phyloP scores from a whole-genome alignment of 2,888 invertebrate species.

The Lasioglossum lativentre region DNA sequence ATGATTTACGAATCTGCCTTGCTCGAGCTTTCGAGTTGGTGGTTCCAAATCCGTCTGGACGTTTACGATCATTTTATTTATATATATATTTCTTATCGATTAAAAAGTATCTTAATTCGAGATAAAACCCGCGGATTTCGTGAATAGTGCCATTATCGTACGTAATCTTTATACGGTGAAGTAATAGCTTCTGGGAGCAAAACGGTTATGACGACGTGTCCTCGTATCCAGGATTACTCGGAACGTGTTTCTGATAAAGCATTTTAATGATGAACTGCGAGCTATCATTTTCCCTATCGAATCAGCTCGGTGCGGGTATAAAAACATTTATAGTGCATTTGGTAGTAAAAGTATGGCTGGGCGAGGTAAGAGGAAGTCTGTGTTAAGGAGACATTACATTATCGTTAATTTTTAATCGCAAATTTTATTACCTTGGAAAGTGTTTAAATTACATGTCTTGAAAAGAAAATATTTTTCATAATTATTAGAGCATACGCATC shows the following conservation, averaged over 20 bases:
- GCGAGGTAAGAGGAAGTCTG: not conserved
- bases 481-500: not conserved
- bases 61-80: slow-evolving; percentile 60
- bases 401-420: not conserved
- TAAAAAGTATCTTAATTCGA: slow-evolving; percentile 68
- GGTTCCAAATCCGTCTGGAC: slow-evolving; percentile 24
- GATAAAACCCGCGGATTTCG: slow-evolving; percentile 3
- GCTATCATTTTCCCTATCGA: not conserved
- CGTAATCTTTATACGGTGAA: not conserved
- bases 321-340: not conserved
- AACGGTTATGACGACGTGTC: slow-evolving; percentile 10
- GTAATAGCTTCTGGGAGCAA: not conserved
- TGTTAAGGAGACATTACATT: not conserved
- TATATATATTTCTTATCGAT: slow-evolving; percentile 50
- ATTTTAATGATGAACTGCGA: not conserved
- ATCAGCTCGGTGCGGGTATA: not conserved
- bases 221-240: not conserved
- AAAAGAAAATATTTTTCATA: not conserved
- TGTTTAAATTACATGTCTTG: not conserved
- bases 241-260: not conserved
- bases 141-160: not conserved
- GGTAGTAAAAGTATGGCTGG: not conserved
- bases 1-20: slow-evolving; percentile 28
- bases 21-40: not conserved
- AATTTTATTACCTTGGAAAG: not conserved